Evolutionary conservation across 2,888 invertebrate genomes (phyloP), one percentile per base, ranked within the genome.

Genomic region (Ophion costatus): DNA sequence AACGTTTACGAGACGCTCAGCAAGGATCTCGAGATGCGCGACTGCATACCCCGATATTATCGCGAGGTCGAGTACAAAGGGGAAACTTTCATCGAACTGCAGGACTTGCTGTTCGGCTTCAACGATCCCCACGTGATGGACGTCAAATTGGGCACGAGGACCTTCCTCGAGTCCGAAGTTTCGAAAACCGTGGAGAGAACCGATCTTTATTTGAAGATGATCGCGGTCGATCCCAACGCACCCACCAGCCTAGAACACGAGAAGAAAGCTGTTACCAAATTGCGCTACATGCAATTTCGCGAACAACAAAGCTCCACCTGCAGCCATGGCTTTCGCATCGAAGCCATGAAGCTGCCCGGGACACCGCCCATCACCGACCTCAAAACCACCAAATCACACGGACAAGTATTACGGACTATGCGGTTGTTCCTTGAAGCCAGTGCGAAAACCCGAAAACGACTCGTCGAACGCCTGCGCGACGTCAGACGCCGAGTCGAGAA

Each of bases 121-220:
- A 95, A 95, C 91, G 97, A 99, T 94, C 98, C 98, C 0, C 97
- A 97, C 91, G 98, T 99, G 0, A 99, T 99, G 96, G 99, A 99
- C 94, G 97, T 99, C 85, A 99, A 99, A 95, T 97, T 99, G 96
- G 99, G 99, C 64, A 97, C 97, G 2, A 96, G 99, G 91, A 99
- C 99, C 24, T 99, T 99, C 94, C 95, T 99, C 59, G 99, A 99
- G 94, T 97, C 97, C 2, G 99, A 99, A 95, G 99, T 99, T 61
- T 96, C 96, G 91, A 99, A 99, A 92, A 96, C 96, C 33, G 96
- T 96, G 66, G 96, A 98, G 22, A 95, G 99, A 71, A 92, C 95
- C 4, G 99, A 99, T 94, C 95, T 99, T 56, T 99, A 98, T 94
- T 96, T 98, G 89, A 99, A 99, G 95, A 99, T 99, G 99, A 95